Conservation (phyloP, 2,888 invertebrate genomes). For the Diaprepes abbreviatus region DNA sequence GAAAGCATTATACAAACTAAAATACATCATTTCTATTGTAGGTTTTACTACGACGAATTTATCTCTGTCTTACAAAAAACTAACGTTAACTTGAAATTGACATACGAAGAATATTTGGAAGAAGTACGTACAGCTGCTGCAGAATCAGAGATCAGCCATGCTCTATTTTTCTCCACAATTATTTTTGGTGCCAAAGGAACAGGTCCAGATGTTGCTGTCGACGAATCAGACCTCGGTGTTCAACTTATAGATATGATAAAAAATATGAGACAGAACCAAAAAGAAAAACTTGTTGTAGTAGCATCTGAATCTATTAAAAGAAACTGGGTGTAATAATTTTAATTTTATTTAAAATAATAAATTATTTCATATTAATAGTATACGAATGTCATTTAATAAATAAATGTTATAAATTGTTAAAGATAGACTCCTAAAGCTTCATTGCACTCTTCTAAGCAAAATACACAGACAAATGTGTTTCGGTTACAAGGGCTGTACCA, state of each 20-base stretch:
- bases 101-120: constrained; percentile 8
- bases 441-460: too few relatives aligned
- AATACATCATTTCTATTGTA: too few relatives aligned
- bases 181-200: constrained; percentile 18
- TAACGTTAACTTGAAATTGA: constrained; percentile 4
- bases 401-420: too few relatives aligned
- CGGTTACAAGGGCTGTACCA: too few relatives aligned
- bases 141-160: not conserved
- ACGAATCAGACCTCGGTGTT: not conserved
- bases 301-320: not conserved
- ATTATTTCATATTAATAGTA: too few relatives aligned
- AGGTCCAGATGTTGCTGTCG: constrained; percentile 3
- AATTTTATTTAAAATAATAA: too few relatives aligned
- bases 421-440: too few relatives aligned
- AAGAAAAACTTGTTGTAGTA: constrained; percentile 11
- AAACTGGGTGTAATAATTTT: constrained; percentile 10
- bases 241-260: not conserved
- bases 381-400: too few relatives aligned
- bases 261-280: constrained; percentile 14
- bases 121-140: constrained; percentile 2
- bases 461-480: too few relatives aligned
- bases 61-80: not conserved
- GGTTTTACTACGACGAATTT: constrained; percentile 28
- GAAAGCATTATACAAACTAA: too few relatives aligned
- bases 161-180: constrained; percentile 3